A percentile compares a stretch with the other conserved stretches of the same genome.
These are phyloP conservation scores for Pangasius djambal DNA, from an alignment of 2,797 vertebrate species.

Conservation along the genomic window DNA sequence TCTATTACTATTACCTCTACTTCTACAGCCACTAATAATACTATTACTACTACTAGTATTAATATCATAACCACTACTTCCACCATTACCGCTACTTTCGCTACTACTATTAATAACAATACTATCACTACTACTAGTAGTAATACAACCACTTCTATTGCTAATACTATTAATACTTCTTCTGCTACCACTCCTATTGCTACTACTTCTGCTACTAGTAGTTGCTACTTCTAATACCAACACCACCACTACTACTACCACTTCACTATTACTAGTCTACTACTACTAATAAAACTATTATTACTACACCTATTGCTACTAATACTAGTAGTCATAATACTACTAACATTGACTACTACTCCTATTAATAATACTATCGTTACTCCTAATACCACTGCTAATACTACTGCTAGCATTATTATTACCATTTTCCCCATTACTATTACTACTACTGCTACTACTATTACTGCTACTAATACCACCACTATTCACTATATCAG, in stretches of 20 bases:
- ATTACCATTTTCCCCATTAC: not conserved
- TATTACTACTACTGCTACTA: too few species aligned
- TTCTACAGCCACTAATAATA: not conserved
- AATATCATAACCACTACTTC: not conserved
- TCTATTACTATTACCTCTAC: not conserved
- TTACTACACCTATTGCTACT: not conserved
- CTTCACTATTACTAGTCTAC: not conserved
- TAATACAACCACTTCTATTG: not conserved
- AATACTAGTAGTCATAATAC: not conserved
- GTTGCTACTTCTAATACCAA: not conserved
- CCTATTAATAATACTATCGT: not conserved
- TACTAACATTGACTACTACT: not conserved
- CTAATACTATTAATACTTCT: not conserved
- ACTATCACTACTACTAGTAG: not conserved
- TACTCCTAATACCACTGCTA: not conserved
- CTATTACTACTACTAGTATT: not conserved
- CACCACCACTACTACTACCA: not conserved
- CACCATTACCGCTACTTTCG: not conserved
- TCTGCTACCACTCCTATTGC: not conserved
- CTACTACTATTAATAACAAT: not conserved
- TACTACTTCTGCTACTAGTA: not conserved
- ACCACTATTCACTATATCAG: not conserved
- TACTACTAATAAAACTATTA: not conserved
- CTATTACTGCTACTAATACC: too few species aligned
- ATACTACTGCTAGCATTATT: not conserved